Conservation (phyloP, 2,797 vertebrate genomes). For the Cyclopterus lumpus region DNA sequence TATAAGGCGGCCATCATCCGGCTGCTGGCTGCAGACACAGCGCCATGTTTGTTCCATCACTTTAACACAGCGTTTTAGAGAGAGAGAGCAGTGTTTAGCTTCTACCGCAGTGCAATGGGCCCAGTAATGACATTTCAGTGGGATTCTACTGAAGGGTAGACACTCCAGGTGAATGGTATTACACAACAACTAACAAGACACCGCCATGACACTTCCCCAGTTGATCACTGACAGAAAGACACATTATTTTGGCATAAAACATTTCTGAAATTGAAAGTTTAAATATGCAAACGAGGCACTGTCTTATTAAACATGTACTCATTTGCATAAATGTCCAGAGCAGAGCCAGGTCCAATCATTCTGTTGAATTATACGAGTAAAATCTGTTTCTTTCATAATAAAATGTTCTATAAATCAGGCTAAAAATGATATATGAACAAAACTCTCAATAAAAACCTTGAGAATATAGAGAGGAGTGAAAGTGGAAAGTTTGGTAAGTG, state of each 20-base stretch:
- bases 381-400: not conserved
- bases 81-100: not conserved
- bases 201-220: not conserved
- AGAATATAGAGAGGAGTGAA: too few species aligned
- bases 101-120: not conserved
- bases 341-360: not conserved
- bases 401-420: too few species aligned
- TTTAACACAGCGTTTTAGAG: not conserved
- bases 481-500: not conserved
- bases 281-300: too few species aligned
- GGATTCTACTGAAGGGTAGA: not conserved
- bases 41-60: slow-evolving; percentile 15
- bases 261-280: too few species aligned
- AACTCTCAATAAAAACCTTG: not conserved
- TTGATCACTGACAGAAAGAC: not conserved
- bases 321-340: too few species aligned
- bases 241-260: not conserved
- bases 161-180: not conserved
- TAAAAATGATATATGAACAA: too few species aligned
- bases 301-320: too few species aligned
- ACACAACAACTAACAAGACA: not conserved
- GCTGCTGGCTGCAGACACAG: not conserved
- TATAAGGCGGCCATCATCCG: not conserved
- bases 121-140: not conserved
- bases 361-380: not conserved